Evolutionary conservation across 35 echinoderm and acorn worm species (phyloP), one percentile per base, ranked within the genome.

Genomic region (Patiria miniata): DNA sequence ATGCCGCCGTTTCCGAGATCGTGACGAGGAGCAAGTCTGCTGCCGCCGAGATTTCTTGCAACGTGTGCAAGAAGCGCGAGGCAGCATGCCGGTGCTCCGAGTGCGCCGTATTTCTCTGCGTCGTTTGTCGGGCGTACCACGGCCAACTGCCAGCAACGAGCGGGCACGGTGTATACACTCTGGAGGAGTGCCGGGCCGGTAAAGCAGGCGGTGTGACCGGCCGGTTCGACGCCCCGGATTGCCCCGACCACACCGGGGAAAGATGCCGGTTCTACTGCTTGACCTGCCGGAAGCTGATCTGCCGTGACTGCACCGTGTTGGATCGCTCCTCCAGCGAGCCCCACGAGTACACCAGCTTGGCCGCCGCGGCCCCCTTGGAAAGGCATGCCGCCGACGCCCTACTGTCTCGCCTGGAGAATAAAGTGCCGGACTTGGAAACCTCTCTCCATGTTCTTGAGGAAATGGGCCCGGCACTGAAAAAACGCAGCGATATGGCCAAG

Each of bases 271-370:
- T 92, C 77, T 92, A 44, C 55, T 92, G 90, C 57, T 52, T 61
- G 37, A 92, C 83, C 5, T 92, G 90, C 52, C 51, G 51, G 17
- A 79, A 86, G 21, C 51, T 86, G 29, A 92, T 92, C 54, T 92
- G 90, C 39, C 51, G 52, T 0, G 90, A 92, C 21, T 92, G 90
- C 37, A 87, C 83, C 1, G 78, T 92, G 6, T 17, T 92, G 15
- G 84, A 92, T 37, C 90, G 86, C 77, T 29, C 42, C 18, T 10
- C 30, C 34, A 1, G 10, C 3, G 12, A 47, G 42, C 29, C 65
- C 65, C 65, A 73, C 34, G 29, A 34, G 19, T 73, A 73, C 65
- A 73, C 65, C 34, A 73, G 30, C 30, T 23, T 73, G 7, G 29
- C 21, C 14, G 8, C 14, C 26, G 65, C 29, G 34, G 65, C 65